Base-by-base conservation (phyloP, 2,797 vertebrate species). In the Aulostomus chinensis region DNA sequence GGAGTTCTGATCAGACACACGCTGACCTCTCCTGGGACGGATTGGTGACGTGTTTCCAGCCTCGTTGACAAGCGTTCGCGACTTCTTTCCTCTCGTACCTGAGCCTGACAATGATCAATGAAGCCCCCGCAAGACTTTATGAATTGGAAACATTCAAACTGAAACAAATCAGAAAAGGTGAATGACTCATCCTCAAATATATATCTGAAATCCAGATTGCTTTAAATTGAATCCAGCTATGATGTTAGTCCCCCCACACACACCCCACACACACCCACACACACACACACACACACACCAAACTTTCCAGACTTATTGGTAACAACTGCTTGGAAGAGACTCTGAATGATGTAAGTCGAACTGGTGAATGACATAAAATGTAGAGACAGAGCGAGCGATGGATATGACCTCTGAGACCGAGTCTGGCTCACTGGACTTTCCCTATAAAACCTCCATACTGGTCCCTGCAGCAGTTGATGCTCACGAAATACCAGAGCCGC, bases 401-500 rank as follows among this genome's bases (percentile, higher is more conserved):
- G 20, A 81, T 58, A 28, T 58, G 58, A 69, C 75, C 69, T 61
- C 34, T 7, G 78, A 70, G 80, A 66, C 37, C n/a, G n/a, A n/a
- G n/a, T n/a, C n/a, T n/a, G n/a, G n/a, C n/a, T n/a, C n/a, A n/a
- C n/a, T n/a, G n/a, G n/a, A 11, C 47, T 38, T 73, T 75, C 58
- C 62, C 42, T 34, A 64, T 77, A 85, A 81, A 83, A 72, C 39
- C 29, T 13, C 49, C 29, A 71, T 80, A 80, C 83, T 70, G 71
- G 77, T 76, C 70, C 70, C 60, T 48, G 49, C 30, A 58, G 76
- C 22, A 42, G 68, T 45, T 64, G 14, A 50, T 0, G 6, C n/a
- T n/a, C n/a, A n/a, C n/a, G n/a, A n/a, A n/a, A n/a, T n/a, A n/a
- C n/a, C n/a, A n/a, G n/a, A n/a, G n/a, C n/a, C n/a, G n/a, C n/a